phyloP scores from a whole-genome alignment of 92 coral and sea anemone genomes.

The Epizoanthus ramosus region DNA sequence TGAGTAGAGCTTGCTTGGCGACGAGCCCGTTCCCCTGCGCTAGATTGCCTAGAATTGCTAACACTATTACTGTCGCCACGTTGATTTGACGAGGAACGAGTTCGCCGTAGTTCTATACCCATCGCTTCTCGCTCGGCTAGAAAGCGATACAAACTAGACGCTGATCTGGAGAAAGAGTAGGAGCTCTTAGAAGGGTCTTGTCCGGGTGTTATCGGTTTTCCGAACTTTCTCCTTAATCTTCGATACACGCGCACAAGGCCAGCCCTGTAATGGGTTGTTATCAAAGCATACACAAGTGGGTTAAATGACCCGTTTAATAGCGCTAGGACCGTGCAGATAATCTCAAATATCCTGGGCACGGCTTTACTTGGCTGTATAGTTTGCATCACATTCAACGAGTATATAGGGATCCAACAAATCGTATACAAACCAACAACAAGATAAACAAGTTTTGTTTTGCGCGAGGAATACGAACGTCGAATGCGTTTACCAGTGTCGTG shows the following conservation, averaged over 20 bases:
- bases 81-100: background rate
- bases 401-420: slow-evolving; percentile 93
- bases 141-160: slow-evolving; percentile 67
- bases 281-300: slow-evolving; percentile 89
- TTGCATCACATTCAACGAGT: slow-evolving; percentile 59
- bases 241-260: slow-evolving; percentile 78
- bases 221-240: slow-evolving; percentile 65
- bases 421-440: slow-evolving; percentile 81
- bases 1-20: background rate
- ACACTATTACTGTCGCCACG: slow-evolving; percentile 14
- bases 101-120: background rate
- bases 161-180: slow-evolving; percentile 75
- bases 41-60: slow-evolving; percentile 29
- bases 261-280: slow-evolving; percentile 86
- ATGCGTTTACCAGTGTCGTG: slow-evolving; percentile 77
- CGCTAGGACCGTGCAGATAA: slow-evolving; percentile 70
- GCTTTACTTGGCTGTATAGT: slow-evolving; percentile 53
- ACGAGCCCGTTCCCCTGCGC: background rate
- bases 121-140: slow-evolving; percentile 42
- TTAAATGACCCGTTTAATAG: slow-evolving; percentile 81
- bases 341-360: slow-evolving; percentile 51
- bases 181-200: slow-evolving; percentile 64
- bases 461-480: slow-evolving; percentile 68
- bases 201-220: slow-evolving; percentile 46
- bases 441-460: slow-evolving; percentile 84